Percentiles rank a stretch among this genome's conserved stretches.
These are phyloP conservation scores for Forbesichthys agassizii DNA, from an alignment of 2,113 vertebrate species.

Conservation along the genomic window DNA sequence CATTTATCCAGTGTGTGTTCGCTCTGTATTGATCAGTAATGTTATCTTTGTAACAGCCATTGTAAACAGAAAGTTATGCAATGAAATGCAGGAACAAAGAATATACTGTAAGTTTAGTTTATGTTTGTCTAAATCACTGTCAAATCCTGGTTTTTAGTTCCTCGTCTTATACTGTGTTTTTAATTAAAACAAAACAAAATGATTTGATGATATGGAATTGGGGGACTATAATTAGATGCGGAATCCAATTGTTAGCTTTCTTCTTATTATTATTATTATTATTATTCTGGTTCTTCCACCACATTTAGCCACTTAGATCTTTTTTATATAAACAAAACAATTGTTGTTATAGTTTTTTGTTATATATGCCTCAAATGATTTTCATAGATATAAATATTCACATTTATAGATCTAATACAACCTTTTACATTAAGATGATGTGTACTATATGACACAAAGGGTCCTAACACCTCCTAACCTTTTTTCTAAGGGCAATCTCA, in stretches of 20 bases:
- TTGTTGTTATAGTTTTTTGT: no score
- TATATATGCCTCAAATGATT: no score
- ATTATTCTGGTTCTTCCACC: no score
- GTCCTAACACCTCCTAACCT: constrained; percentile 25
- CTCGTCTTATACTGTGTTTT: no score
- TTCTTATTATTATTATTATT: no score
- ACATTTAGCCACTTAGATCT: no score
- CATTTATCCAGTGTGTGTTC: neutral
- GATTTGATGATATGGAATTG: constrained; percentile 27
- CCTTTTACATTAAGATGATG: neutral
- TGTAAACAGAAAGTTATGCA: no score
- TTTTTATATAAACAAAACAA: no score
- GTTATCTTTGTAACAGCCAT: neutral
- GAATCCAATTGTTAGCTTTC: no score
- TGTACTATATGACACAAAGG: constrained; percentile 21
- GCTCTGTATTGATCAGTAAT: constrained; percentile 1
- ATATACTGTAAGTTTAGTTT: neutral
- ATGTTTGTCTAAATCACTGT: constrained; percentile 1
- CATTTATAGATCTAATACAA: constrained; percentile 6
- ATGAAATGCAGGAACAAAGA: neutral
- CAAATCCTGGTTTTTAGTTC: no score
- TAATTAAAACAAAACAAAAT: constrained; percentile 10
- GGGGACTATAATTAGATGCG: no score
- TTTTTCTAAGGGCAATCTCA: constrained; percentile 52
- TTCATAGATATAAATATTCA: no score